Base-by-base conservation (phyloP, 2,888 invertebrate species). In the Ochropleura leucogaster region DNA sequence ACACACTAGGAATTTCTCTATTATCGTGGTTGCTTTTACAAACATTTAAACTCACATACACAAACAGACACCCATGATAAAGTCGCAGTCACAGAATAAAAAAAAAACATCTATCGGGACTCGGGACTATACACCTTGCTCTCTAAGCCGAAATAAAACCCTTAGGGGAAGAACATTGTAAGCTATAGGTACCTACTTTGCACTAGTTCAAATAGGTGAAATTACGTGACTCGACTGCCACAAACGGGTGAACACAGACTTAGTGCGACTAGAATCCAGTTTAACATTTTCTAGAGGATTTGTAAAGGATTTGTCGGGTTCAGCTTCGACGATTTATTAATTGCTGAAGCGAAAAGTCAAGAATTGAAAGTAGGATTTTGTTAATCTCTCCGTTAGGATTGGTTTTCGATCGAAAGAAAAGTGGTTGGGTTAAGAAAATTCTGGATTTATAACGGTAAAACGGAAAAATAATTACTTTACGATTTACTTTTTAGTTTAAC, bases 201-300 rank as follows among this genome's bases (percentile, higher is more conserved):
- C 88, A 88, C 85, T 85, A 87, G 86, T 89, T 88, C 87, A 87
- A 92, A 90, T 89, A 88, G 88, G 87, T 89, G 84, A 85, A 85
- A 82, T 74, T 88, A 90, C 90, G 90, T 92, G 92, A 87, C 88
- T 84, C 30, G 87, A 86, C 80, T 90, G 67, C 76, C 67, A 63
- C 75, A 74, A 77, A 75, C 72, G 76, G 73, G 65, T 78, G 75
- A 76, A 81, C 80, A 77, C 60, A 40, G 75, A 71, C 68, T 66
- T 77, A 79, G 70, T 72, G n/a, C 51, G 42, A n/a, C 80, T 84
- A 51, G 80, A 83, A 71, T 51, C 30, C 70, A 74, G n/a, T 78
- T 80, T 57, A 76, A 83, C 64, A 74, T 83, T 75, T 66, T 77
- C 77, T 55, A 62, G 62, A 57, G 64, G 82, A 77, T 82, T 82